These are phyloP conservation scores for Poeciliopsis prolifica DNA, from an alignment of 2,113 vertebrate genomes.

Conservation along the genomic window DNA sequence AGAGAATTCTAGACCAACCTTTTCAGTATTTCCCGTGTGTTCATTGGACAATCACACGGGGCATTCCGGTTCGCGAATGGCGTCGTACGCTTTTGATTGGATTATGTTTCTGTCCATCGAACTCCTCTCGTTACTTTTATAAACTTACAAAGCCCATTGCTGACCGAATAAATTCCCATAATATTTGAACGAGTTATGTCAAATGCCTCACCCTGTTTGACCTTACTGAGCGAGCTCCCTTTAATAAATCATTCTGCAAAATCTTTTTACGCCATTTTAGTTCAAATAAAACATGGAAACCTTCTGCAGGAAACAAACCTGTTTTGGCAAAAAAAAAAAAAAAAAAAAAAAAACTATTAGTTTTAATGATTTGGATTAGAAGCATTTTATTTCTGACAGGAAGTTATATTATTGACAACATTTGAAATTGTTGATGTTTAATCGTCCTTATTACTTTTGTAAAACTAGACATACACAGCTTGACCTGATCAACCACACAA, in stretches of 20 bases:
- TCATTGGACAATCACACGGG: conserved; percentile 55
- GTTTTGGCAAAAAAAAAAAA: neutral
- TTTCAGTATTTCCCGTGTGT: neutral
- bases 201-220: conserved; percentile 10
- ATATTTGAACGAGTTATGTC: conserved; percentile 9
- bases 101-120: conserved; percentile 50
- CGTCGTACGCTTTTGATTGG: conserved; percentile 56
- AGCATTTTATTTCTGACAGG: neutral
- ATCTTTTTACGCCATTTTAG: neutral
- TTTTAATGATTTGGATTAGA: neutral
- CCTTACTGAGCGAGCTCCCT: neutral
- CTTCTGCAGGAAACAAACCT: neutral
- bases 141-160: conserved; percentile 33
- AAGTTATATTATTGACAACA: neutral
- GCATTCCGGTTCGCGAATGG: conserved; percentile 53
- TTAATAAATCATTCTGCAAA: neutral
- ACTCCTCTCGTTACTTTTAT: neutral
- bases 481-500: no score
- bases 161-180: conserved; percentile 33
- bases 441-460: neutral
- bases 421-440: neutral
- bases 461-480: no score
- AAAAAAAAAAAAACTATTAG: neutral
- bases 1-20: conserved; percentile 14
- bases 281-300: neutral